These are phyloP conservation scores for Dromiciops gliroides DNA, from an alignment of 2,113 vertebrate genomes.

Conservation along the genomic window DNA sequence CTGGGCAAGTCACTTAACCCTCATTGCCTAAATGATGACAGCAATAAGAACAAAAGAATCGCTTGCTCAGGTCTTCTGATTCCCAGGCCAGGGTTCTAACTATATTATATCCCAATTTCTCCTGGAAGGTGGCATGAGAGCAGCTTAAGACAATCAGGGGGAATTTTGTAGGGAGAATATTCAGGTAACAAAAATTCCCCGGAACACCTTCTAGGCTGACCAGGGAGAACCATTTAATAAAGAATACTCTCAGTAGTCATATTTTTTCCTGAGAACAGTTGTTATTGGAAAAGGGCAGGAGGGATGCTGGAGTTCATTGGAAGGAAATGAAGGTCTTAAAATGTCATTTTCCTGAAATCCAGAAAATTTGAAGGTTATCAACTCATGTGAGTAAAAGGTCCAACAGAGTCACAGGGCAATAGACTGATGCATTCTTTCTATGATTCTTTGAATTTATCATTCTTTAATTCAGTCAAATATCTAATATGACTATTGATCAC, in stretches of 20 bases:
- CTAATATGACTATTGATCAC: conserved; percentile 45
- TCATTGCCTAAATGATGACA: too few relatives aligned
- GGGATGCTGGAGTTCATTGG: neutral
- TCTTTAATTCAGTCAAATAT: conserved; percentile 10
- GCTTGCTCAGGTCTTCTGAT: neutral
- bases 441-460: conserved; percentile 42
- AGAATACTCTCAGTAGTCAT: neutral
- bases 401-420: neutral
- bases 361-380: neutral
- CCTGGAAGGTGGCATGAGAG: neutral
- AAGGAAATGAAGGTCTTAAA: neutral
- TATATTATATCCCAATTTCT: neutral
- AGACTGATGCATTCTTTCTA: neutral
- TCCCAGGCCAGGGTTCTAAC: neutral
- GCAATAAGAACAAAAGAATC: too few relatives aligned
- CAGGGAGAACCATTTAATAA: neutral
- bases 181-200: neutral
- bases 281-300: neutral
- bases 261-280: neutral
- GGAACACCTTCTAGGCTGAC: neutral
- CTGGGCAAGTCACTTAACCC: too few relatives aligned
- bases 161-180: too few relatives aligned
- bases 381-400: neutral
- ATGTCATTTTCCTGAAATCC: neutral
- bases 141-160: neutral